Conservation (phyloP, 2,797 vertebrate species). For the Eidolon dupreanum region DNA sequence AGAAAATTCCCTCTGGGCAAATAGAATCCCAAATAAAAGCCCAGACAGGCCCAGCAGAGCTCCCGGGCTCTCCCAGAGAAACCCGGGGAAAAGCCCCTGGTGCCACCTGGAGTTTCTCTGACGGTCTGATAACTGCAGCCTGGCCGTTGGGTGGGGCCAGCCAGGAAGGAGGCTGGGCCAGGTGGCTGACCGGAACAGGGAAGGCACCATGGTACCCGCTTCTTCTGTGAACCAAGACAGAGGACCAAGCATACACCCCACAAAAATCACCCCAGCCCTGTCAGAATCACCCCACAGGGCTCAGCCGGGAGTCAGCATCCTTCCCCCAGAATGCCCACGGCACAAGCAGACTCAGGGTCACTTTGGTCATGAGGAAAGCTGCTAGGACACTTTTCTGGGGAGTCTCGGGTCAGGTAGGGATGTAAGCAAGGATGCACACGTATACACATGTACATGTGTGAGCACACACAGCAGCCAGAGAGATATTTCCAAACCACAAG, state of each 20-base stretch:
- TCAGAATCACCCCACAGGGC: too few species aligned
- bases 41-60: neutral
- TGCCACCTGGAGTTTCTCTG: neutral
- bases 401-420: neutral
- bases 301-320: neutral
- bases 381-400: neutral
- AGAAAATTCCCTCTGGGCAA: neutral
- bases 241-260: fast-evolving
- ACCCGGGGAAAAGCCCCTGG: neutral
- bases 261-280: fast-evolving
- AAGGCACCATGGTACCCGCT: neutral
- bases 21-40: neutral
- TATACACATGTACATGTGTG: fast-evolving
- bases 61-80: neutral
- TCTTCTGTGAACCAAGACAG: neutral
- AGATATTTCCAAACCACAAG: neutral
- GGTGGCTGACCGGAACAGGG: neutral
- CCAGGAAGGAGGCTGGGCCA: neutral
- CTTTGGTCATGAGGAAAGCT: neutral
- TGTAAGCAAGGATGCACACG: fast-evolving
- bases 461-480: neutral
- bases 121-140: neutral
- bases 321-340: fast-evolving
- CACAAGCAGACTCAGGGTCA: fast-evolving
- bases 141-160: neutral